Conservation (phyloP, 2,888 invertebrate species). For the Andricus quercusramuli region DNA sequence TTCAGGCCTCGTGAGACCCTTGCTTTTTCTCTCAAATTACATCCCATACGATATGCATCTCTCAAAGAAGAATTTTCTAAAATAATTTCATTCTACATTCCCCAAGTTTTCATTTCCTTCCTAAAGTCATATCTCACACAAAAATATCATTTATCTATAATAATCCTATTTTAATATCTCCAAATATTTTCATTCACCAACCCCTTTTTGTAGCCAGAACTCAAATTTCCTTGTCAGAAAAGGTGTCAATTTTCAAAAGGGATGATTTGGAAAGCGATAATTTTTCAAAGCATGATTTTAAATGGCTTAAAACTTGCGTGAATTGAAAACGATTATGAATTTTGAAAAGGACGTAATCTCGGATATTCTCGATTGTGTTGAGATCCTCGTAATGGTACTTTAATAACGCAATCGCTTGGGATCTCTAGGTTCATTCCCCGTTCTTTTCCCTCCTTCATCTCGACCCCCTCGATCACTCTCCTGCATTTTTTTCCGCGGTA, state of each 20-base stretch:
- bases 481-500: conserved; percentile 56
- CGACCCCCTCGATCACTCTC: conserved; percentile 50
- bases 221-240: conserved; percentile 18
- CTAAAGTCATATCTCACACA: background rate
- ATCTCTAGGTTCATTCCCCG: conserved; percentile 49
- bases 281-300: conserved; percentile 1
- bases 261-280: background rate
- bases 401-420: conserved; percentile 40
- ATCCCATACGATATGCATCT: background rate
- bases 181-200: conserved; percentile 17
- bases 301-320: background rate
- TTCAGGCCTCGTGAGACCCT: conserved; percentile 8
- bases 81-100: background rate
- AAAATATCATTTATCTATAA: background rate
- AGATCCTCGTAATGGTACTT: conserved; percentile 32
- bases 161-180: background rate
- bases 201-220: background rate
- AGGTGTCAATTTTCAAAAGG: background rate
- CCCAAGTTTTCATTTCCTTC: background rate
- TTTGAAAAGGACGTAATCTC: conserved; percentile 18
- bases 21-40: conserved; percentile 22
- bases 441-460: conserved; percentile 42
- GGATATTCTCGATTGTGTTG: conserved; percentile 11
- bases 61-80: background rate
- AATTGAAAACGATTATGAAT: conserved; percentile 10